Evolutionary conservation across 2,113 vertebrate species (phyloP).

Genomic region (Mionectes macconnelli): DNA sequence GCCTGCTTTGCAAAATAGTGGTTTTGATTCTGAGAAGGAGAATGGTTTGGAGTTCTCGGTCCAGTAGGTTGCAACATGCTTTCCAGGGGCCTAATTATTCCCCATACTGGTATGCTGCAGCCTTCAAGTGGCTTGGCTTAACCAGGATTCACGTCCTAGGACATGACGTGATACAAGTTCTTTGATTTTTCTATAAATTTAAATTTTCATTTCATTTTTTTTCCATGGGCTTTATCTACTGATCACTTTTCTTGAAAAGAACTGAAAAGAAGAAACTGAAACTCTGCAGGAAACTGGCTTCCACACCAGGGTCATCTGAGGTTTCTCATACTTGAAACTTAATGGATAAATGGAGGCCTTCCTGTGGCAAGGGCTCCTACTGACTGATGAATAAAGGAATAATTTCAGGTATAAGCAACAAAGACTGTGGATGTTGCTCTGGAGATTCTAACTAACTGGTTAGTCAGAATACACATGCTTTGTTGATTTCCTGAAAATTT

Average conservation of each 20-base stretch:
- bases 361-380: not conserved
- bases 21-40: not conserved
- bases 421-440: not conserved
- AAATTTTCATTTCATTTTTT: not conserved
- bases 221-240: not conserved
- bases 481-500: not conserved
- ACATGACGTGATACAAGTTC: not conserved
- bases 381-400: not conserved
- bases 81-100: not conserved
- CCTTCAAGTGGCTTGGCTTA: not conserved
- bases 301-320: not conserved
- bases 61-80: not conserved
- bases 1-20: not conserved
- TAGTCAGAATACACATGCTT: not conserved
- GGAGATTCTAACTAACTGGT: no score
- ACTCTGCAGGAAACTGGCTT: not conserved
- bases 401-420: not conserved
- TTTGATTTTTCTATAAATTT: not conserved
- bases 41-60: not conserved
- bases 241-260: not conserved
- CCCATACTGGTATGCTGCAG: not conserved
- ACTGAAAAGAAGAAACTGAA: not conserved
- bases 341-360: not conserved
- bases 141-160: not conserved
- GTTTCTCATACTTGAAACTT: accelerated